These are phyloP conservation scores for Colistium nudipinnis DNA, from an alignment of 2,113 vertebrate species.

Conservation along the genomic window DNA sequence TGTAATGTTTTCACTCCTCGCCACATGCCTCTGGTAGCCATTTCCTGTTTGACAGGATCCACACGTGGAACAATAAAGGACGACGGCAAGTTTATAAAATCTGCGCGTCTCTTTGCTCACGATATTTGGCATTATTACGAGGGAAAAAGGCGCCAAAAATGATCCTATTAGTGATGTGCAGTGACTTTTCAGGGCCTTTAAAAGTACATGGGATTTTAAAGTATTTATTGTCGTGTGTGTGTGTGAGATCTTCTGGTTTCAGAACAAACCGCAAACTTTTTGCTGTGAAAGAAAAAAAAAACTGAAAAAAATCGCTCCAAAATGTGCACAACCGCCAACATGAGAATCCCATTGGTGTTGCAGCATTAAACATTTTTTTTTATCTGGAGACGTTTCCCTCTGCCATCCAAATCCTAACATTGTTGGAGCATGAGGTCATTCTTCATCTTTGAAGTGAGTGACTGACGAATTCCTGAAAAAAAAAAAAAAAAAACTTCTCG, in stretches of 20 bases:
- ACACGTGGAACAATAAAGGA: slow-evolving; percentile 39
- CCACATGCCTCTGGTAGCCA: slow-evolving; percentile 36
- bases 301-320: background rate
- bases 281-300: background rate
- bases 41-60: slow-evolving; percentile 52
- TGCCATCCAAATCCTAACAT: slow-evolving; percentile 17
- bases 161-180: too few species aligned
- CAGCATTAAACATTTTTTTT: background rate
- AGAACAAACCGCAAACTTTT: too few species aligned
- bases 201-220: too few species aligned
- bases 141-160: too few species aligned
- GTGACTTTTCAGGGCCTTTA: too few species aligned
- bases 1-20: slow-evolving; percentile 65
- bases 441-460: slow-evolving; percentile 54
- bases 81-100: background rate
- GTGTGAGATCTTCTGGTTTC: too few species aligned
- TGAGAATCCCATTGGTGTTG: background rate
- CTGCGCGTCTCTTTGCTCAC: background rate
- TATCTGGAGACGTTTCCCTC: background rate
- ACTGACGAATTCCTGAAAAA: slow-evolving; percentile 45
- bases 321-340: background rate
- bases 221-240: too few species aligned
- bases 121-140: too few species aligned
- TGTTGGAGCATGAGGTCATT: slow-evolving; percentile 15
- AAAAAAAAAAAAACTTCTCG: too few species aligned